phyloP scores from a whole-genome alignment of 2,888 invertebrate species.

The Zygogramma bicolorata region DNA sequence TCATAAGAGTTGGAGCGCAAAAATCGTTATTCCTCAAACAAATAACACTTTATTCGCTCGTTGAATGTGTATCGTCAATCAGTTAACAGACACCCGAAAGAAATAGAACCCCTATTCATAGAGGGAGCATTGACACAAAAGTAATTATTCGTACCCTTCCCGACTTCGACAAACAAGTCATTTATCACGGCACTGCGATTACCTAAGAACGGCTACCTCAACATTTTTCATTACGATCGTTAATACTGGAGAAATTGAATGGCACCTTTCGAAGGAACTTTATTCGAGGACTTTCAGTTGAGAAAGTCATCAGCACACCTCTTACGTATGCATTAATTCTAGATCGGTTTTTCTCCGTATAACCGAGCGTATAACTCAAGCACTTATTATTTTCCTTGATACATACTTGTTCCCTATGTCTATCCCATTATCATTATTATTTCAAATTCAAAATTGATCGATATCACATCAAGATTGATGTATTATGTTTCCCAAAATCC shows the following conservation, averaged over 20 bases:
- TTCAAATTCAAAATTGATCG: no score
- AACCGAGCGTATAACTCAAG: no score
- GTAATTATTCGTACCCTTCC: constrained; percentile 2
- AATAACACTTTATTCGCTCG: neutral
- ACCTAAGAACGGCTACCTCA: neutral
- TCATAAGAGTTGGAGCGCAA: neutral
- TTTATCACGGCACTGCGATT: neutral
- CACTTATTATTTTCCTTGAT: no score
- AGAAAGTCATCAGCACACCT: neutral
- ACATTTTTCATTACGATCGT: neutral
- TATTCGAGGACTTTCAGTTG: neutral
- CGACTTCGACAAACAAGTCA: constrained; percentile 1
- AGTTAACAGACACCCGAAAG: neutral
- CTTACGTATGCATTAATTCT: no score
- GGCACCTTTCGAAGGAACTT: neutral
- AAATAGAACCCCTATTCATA: neutral
- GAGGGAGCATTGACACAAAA: neutral
- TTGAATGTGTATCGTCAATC: neutral
- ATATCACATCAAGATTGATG: no score
- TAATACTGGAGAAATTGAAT: neutral
- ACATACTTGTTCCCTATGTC: no score
- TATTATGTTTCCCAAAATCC: no score
- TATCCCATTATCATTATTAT: no score
- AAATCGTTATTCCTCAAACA: neutral
- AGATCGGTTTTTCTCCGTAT: no score